These are phyloP conservation scores for Pangasius krempfi DNA, from an alignment of 2,797 vertebrate genomes.

Conservation along the genomic window DNA sequence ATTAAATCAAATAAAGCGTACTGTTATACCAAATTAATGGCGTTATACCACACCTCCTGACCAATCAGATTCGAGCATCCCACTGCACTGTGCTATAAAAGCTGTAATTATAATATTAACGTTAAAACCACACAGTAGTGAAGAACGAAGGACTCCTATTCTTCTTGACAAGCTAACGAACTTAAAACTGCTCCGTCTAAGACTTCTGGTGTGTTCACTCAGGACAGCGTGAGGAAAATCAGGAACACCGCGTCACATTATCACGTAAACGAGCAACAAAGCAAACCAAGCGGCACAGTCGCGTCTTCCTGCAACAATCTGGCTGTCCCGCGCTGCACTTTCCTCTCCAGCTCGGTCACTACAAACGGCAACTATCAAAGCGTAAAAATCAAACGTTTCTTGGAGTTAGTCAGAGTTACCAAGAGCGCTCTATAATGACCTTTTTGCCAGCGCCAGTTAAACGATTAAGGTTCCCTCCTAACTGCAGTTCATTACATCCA, in stretches of 20 bases:
- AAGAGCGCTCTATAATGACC: background rate
- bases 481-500: background rate
- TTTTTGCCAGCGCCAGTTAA: background rate
- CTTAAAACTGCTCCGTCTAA: background rate
- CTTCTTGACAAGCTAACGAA: no score
- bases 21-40: background rate
- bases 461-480: background rate
- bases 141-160: background rate
- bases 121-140: background rate
- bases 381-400: background rate
- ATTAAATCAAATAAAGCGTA: background rate
- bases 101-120: background rate
- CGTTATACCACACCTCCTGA: background rate
- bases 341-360: constrained; percentile 48
- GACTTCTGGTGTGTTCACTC: background rate
- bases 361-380: constrained; percentile 32
- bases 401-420: constrained; percentile 25
- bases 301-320: constrained; percentile 39
- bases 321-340: constrained; percentile 46
- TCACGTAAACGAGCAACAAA: constrained; percentile 62
- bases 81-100: background rate
- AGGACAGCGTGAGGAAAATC: constrained; percentile 52
- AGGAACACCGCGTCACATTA: constrained; percentile 59
- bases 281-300: constrained; percentile 25
- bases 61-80: background rate